A percentile compares a stretch with the other conserved stretches of the same genome.
Evolutionary conservation across 2,797 vertebrate genomes (phyloP).

Genomic region (Sebastes hubbsi): DNA sequence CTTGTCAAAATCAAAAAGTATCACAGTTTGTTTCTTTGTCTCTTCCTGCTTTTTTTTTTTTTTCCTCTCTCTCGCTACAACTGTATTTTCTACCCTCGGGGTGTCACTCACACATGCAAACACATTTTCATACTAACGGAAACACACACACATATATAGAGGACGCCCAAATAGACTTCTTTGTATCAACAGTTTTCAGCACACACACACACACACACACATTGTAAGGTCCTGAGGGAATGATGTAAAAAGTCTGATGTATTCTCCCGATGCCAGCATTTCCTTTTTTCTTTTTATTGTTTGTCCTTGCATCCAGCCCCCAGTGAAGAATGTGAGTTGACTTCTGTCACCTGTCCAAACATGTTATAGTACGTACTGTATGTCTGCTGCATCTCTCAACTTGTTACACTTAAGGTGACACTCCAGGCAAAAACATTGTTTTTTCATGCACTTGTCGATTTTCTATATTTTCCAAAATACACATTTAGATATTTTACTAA

Average conservation of each 20-base stretch:
- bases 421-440: background rate
- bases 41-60: constrained; percentile 34
- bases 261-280: constrained; percentile 50
- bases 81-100: constrained; percentile 70
- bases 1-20: constrained; percentile 84
- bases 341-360: constrained; percentile 26
- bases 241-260: constrained; percentile 48
- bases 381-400: background rate
- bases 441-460: background rate
- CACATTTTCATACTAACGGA: constrained; percentile 37
- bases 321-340: constrained; percentile 41
- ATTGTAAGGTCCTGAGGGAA: constrained; percentile 47
- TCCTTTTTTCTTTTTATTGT: constrained; percentile 36
- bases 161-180: constrained; percentile 64
- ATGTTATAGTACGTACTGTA: background rate
- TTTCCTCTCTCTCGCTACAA: constrained; percentile 46
- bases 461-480: background rate
- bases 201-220: constrained; percentile 40
- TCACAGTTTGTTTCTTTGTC: constrained; percentile 71
- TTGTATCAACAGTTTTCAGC: constrained; percentile 57
- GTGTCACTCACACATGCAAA: constrained; percentile 74
- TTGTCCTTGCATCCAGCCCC: constrained; percentile 37
- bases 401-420: background rate
- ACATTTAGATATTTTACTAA: background rate
- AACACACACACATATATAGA: background rate